Percentiles rank a stretch among this genome's conserved stretches.
These are phyloP conservation scores for Lycocerus yunnanus DNA, from an alignment of 2,888 invertebrate species.

Conservation along the genomic window DNA sequence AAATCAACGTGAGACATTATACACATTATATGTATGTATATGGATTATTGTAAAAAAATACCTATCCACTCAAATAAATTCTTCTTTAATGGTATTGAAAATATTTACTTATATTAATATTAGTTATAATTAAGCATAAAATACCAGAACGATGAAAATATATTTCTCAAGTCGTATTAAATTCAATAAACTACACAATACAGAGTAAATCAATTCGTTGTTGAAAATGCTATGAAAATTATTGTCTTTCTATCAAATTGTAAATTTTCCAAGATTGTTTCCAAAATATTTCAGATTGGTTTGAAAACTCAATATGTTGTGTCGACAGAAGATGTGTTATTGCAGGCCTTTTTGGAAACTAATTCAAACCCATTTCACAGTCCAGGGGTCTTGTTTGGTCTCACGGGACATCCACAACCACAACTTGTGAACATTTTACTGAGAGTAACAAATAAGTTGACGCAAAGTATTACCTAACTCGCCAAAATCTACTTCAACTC, in stretches of 20 bases:
- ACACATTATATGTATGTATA: slow-evolving; percentile 10
- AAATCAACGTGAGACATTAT: slow-evolving; percentile 41
- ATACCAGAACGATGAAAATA: background rate
- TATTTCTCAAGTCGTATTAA: slow-evolving; percentile 6
- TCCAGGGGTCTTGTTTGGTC: slow-evolving; percentile 36
- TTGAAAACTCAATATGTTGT: slow-evolving; percentile 20
- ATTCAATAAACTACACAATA: slow-evolving; percentile 4
- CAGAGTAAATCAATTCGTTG: slow-evolving; percentile 11
- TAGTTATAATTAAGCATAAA: background rate
- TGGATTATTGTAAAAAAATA: background rate
- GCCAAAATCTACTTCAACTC: background rate
- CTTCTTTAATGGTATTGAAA: background rate
- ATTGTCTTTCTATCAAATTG: slow-evolving; percentile 23
- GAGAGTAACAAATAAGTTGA: slow-evolving; percentile 18
- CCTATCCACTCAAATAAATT: background rate
- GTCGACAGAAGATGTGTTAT: slow-evolving; percentile 15
- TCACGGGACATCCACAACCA: slow-evolving; percentile 30
- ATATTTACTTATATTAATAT: background rate
- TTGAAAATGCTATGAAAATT: slow-evolving; percentile 15
- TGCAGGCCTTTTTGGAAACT: slow-evolving; percentile 35
- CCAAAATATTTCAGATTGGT: slow-evolving; percentile 15
- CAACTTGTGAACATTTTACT: slow-evolving; percentile 17
- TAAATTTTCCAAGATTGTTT: slow-evolving; percentile 19
- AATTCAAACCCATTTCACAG: slow-evolving; percentile 47
- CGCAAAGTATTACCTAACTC: slow-evolving; percentile 10